A percentile compares a stretch with the other conserved stretches of the same genome.
Evolutionary conservation across 2,113 vertebrate species (phyloP).

Genomic region (Cynocephalus volans): DNA sequence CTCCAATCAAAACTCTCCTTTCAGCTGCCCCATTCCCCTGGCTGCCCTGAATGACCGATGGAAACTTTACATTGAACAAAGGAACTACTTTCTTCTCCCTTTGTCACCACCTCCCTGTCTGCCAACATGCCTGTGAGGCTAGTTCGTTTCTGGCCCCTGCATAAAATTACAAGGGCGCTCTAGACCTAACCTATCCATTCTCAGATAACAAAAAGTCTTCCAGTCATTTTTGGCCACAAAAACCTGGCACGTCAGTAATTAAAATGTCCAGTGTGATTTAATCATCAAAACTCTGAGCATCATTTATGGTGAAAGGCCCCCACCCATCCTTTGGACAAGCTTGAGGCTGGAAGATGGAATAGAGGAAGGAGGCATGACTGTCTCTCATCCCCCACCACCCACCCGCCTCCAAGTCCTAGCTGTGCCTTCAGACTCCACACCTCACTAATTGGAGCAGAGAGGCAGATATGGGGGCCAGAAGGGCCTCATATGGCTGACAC

Average conservation of each 20-base stretch:
- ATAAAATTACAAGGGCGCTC: background rate
- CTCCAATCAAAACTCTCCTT: background rate
- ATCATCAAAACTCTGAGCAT: background rate
- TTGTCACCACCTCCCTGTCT: background rate
- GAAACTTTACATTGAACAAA: background rate
- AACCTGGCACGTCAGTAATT: background rate
- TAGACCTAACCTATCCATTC: background rate
- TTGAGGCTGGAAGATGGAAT: background rate
- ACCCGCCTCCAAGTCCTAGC: fast-evolving
- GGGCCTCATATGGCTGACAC: background rate
- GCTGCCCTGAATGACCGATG: fast-evolving
- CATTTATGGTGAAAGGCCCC: background rate
- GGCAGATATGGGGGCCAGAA: background rate
- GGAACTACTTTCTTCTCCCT: fast-evolving
- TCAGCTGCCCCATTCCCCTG: background rate
- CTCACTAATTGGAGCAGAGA: no score
- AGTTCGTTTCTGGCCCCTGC: background rate
- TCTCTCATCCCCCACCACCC: background rate
- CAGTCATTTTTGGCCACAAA: background rate
- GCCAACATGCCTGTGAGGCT: background rate
- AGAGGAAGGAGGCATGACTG: background rate
- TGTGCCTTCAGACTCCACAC: background rate
- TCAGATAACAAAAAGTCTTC: background rate
- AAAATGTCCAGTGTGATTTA: background rate
- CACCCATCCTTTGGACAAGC: background rate